Evolutionary conservation across 2,113 vertebrate species (phyloP).

Genomic region (Crocuta crocuta): DNA sequence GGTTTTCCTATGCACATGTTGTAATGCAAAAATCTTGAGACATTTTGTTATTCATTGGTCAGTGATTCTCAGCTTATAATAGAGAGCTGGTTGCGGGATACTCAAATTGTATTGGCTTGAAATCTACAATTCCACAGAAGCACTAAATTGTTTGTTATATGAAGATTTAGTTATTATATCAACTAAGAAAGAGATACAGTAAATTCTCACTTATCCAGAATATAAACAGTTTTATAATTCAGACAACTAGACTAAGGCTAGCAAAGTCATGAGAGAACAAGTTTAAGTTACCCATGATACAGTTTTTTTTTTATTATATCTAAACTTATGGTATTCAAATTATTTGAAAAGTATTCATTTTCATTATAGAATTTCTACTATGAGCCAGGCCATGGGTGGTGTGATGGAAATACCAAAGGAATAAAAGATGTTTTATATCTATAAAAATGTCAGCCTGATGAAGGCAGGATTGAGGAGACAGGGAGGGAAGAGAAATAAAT

Average conservation of each 20-base stretch:
- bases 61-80: neutral
- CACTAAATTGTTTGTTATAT: neutral
- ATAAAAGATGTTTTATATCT: neutral
- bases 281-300: neutral
- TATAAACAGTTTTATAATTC: neutral
- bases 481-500: neutral
- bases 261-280: slow-evolving; percentile 30
- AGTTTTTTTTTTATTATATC: neutral
- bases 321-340: neutral
- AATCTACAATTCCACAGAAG: neutral
- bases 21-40: neutral
- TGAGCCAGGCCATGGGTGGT: neutral
- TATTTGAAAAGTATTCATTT: slow-evolving; percentile 18
- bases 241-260: neutral
- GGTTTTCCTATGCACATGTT: neutral
- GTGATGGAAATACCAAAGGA: neutral
- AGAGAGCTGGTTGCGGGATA: neutral
- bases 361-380: neutral
- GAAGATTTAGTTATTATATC: neutral
- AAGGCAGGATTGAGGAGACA: neutral
- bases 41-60: slow-evolving; percentile 10
- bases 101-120: neutral
- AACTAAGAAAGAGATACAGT: neutral
- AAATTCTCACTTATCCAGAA: slow-evolving; percentile 15
- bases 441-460: neutral